These are phyloP conservation scores for roundworm (Caenorhabditis elegans) DNA, from an alignment of 1,140 invertebrate species.

Conservation along the genomic window DNA sequence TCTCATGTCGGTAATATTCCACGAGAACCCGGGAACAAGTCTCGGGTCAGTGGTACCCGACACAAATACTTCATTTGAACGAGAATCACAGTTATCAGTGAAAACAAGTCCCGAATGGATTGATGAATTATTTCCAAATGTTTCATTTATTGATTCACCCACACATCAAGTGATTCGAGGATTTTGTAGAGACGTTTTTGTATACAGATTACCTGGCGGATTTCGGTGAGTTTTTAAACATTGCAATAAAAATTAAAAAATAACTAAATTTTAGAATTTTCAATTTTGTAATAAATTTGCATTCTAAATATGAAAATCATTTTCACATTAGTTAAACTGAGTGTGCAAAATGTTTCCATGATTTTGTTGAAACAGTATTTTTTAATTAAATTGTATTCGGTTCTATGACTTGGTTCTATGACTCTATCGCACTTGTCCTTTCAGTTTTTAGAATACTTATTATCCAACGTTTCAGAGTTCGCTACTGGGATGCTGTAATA, in stretches of 20 bases:
- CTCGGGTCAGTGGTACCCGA: constrained; percentile 1
- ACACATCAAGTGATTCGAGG: constrained; percentile 33
- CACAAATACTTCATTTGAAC: not conserved
- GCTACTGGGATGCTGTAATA: constrained; percentile 37
- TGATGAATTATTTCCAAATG: constrained; percentile 9
- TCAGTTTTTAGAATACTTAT: not conserved
- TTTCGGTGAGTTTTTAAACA: not conserved
- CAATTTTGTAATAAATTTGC: no score
- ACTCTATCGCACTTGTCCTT: no score
- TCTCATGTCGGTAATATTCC: constrained; percentile 36
- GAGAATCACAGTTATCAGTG: not conserved
- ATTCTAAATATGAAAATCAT: no score
- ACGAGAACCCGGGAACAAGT: constrained; percentile 37
- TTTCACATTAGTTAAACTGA: no score
- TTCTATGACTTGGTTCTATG: no score
- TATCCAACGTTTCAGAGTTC: constrained; percentile 3
- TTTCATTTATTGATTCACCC: constrained; percentile 14
- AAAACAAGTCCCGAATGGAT: constrained; percentile 34
- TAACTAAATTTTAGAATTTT: no score
- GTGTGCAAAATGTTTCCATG: no score
- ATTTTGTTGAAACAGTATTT: no score
- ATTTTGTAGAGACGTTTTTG: constrained; percentile 18
- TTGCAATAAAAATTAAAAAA: no score
- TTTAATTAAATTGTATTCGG: no score
- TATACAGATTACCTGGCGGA: not conserved